A percentile compares a stretch with the other conserved stretches of the same genome.
These are phyloP conservation scores for Sinonovacula constricta DNA, from an alignment of 1,140 invertebrate genomes.

Conservation along the genomic window DNA sequence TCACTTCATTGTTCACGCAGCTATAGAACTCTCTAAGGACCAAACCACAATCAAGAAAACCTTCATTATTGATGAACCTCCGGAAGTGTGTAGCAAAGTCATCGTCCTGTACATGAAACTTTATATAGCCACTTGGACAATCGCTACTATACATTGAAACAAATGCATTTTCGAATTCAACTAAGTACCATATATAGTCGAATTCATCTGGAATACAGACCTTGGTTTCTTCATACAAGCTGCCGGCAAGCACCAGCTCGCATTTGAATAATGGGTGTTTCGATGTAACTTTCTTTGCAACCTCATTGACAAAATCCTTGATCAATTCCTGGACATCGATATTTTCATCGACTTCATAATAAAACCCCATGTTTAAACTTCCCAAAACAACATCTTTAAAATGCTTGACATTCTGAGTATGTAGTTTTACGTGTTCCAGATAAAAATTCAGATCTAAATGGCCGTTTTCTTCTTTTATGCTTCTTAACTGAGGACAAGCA, in stretches of 20 bases:
- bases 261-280: conserved; percentile 17
- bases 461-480: conserved; percentile 20
- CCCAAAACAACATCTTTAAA: not conserved
- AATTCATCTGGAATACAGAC: conserved; percentile 36
- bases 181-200: conserved; percentile 31
- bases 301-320: not conserved
- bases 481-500: conserved; percentile 19
- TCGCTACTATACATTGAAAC: not conserved
- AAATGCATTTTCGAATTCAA: conserved; percentile 3
- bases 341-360: conserved; percentile 31
- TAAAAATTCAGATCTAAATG: not conserved
- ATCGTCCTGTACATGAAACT: conserved; percentile 1
- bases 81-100: not conserved
- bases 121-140: conserved; percentile 21
- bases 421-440: conserved; percentile 7
- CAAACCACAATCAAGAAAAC: conserved; percentile 6
- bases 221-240: conserved; percentile 38
- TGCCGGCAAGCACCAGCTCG: conserved; percentile 20
- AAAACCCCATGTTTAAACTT: conserved; percentile 20
- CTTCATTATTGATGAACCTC: conserved; percentile 9
- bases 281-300: not conserved
- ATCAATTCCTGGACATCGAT: conserved; percentile 2
- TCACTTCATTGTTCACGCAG: conserved; percentile 2
- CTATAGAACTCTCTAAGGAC: conserved; percentile 18
- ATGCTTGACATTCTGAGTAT: not conserved